Base-by-base conservation (phyloP, 2,113 vertebrate genomes). In the Rhegmatorhina hoffmannsi region DNA sequence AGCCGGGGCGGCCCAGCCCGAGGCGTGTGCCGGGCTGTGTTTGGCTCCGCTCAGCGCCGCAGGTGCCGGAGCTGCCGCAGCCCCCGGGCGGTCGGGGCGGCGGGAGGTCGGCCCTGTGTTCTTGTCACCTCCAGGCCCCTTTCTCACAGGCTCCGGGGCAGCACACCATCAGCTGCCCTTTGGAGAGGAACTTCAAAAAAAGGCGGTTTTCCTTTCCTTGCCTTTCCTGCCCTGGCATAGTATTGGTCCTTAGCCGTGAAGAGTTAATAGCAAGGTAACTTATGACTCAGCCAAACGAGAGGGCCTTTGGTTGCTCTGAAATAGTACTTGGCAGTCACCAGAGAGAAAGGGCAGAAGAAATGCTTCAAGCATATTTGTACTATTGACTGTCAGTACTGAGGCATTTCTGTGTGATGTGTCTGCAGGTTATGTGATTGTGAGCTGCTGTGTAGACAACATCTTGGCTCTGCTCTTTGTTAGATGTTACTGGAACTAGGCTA, bases 251-350 rank as follows among this genome's bases (percentile, higher is more conserved):
- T 36, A 16, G 29, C 13, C 5, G 3, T 15, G n/a, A 40, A 26
- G 81, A 75, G 70, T 59, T 87, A 70, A 44, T 8, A 21, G 38
- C 29, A 4, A 29, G 66, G 29, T 69, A 75, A 38, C 2, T 3
- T 33, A 68, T 95, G 94, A 93, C 83, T 92, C 94, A 85, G 89
- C 92, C 81, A 16, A 53, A 76, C 2, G 17, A 90, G 44, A 44
- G 33, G 34, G 91, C 93, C 83, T 59, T 34, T 67, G n/a, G 34
- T 56, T 55, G 56, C 63, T 76, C 86, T 81, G 75, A 86, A 93
- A 92, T 76, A 90, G 92, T 33, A 36, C 70, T 94, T 94, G 90
- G 83, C 94, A 80, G 7, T 46, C 11, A 4, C 28, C 24, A 10
- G 43, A 55, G 78, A 80, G 34, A 56, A 94, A 88, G 85, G 68